phyloP scores from a whole-genome alignment of 2,888 invertebrate species.

The Harpagoxenus sublaevis region DNA sequence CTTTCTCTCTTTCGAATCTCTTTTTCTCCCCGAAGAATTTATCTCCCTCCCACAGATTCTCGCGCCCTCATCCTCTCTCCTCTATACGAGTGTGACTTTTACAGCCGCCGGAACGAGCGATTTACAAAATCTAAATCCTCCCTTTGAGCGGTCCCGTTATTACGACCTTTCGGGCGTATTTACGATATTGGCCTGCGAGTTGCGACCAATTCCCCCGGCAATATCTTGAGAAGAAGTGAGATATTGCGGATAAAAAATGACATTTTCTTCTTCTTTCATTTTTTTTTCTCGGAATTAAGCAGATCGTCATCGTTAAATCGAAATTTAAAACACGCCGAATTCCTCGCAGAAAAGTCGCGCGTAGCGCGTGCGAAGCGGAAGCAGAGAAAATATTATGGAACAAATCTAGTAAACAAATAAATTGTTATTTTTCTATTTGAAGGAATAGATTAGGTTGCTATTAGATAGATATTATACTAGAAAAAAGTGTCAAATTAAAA shows the following conservation, averaged over 20 bases:
- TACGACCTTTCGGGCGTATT: slow-evolving; percentile 15
- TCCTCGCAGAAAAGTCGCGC: not conserved
- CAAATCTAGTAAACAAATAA: not conserved
- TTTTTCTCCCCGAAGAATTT: not conserved
- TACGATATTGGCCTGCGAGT: slow-evolving; percentile 17
- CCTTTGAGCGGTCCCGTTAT: not conserved
- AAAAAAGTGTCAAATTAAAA: too few species aligned
- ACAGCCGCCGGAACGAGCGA: slow-evolving; percentile 21
- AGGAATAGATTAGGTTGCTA: not conserved
- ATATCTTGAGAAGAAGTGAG: slow-evolving; percentile 10
- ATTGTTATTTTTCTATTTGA: not conserved
- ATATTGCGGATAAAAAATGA: not conserved
- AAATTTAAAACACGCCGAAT: slow-evolving; percentile 8
- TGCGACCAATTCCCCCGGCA: slow-evolving; percentile 10
- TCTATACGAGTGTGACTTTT: slow-evolving; percentile 1
- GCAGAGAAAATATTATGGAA: not conserved
- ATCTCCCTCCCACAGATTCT: slow-evolving; percentile 12
- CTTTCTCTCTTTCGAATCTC: not conserved
- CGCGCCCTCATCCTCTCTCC: not conserved
- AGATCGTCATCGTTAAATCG: slow-evolving; percentile 1
- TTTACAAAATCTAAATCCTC: slow-evolving; percentile 27
- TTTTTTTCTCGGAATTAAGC: not conserved
- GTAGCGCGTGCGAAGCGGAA: too few species aligned
- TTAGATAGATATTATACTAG: too few species aligned
- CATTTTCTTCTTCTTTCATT: not conserved